phyloP scores from a whole-genome alignment of 2,888 invertebrate genomes.

The Dicyrtomina minuta region DNA sequence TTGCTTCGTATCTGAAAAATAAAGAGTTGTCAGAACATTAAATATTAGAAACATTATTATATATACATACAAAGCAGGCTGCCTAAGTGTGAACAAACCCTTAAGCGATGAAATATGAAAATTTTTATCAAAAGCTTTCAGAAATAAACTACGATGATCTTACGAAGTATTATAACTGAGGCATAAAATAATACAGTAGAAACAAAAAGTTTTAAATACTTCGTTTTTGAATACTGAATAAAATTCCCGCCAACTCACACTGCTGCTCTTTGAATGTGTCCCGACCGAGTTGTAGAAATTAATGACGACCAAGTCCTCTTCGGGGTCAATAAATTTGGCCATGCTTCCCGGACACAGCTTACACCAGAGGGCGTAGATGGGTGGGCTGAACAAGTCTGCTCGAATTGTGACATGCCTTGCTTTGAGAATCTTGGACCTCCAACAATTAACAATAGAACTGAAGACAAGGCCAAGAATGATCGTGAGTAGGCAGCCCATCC shows the following conservation, averaged over 20 bases:
- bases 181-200: too few relatives aligned
- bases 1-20: not conserved
- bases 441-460: conserved; percentile 21
- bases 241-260: not conserved
- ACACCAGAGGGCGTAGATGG: not conserved
- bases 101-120: too few relatives aligned
- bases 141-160: too few relatives aligned
- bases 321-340: not conserved
- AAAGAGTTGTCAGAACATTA: not conserved
- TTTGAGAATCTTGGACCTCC: too few relatives aligned
- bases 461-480: conserved; percentile 53
- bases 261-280: not conserved
- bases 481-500: conserved; percentile 54
- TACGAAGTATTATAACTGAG: too few relatives aligned
- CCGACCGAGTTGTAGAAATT: not conserved
- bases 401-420: not conserved
- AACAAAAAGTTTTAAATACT: too few relatives aligned
- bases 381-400: not conserved
- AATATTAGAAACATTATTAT: not conserved
- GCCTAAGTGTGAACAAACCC: too few relatives aligned
- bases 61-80: too few relatives aligned
- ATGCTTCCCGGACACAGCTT: not conserved
- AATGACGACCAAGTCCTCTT: not conserved
- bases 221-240: too few relatives aligned
- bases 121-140: too few relatives aligned